Percentiles rank a stretch among this genome's conserved stretches.
Evolutionary conservation across 37 sponge, comb jelly and placozoan genomes (phyloP).

Genomic region (Amphimedon queenslandica): DNA sequence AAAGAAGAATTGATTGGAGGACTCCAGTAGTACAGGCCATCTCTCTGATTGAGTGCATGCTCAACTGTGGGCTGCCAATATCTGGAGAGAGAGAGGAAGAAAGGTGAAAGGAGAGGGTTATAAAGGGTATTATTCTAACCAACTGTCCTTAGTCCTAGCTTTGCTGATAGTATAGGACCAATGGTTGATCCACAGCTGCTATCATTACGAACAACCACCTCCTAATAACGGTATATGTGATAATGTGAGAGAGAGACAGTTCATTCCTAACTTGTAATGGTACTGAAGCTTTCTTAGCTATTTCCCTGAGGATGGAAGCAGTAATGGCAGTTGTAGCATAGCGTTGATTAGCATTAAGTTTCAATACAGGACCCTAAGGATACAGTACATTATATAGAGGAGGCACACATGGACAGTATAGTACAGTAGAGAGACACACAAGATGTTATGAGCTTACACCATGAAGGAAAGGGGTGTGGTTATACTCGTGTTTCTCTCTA

Average conservation of each 20-base stretch:
- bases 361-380: constrained; percentile 77
- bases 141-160: constrained; percentile 87
- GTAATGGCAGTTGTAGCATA: constrained; percentile 95
- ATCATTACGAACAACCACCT: constrained; percentile 91
- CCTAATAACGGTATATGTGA: constrained; percentile 17
- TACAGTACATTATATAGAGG: neutral
- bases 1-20: constrained; percentile 59
- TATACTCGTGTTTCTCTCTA: constrained; percentile 86
- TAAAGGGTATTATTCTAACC: constrained; percentile 9
- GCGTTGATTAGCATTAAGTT: constrained; percentile 88
- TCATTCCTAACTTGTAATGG: constrained; percentile 64
- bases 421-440: no score
- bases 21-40: constrained; percentile 85
- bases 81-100: constrained; percentile 35
- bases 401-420: neutral
- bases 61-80: constrained; percentile 84
- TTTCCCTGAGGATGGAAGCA: constrained; percentile 68
- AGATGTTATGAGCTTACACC: constrained; percentile 50
- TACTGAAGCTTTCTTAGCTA: constrained; percentile 46
- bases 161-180: constrained; percentile 89
- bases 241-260: neutral
- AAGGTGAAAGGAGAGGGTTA: no score
- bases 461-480: constrained; percentile 80
- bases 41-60: constrained; percentile 96
- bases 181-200: constrained; percentile 93